A percentile compares a stretch with the other conserved stretches of the same genome.
These are phyloP conservation scores for Elaphurus davidianus DNA, from an alignment of 2,113 vertebrate species.

Conservation along the genomic window DNA sequence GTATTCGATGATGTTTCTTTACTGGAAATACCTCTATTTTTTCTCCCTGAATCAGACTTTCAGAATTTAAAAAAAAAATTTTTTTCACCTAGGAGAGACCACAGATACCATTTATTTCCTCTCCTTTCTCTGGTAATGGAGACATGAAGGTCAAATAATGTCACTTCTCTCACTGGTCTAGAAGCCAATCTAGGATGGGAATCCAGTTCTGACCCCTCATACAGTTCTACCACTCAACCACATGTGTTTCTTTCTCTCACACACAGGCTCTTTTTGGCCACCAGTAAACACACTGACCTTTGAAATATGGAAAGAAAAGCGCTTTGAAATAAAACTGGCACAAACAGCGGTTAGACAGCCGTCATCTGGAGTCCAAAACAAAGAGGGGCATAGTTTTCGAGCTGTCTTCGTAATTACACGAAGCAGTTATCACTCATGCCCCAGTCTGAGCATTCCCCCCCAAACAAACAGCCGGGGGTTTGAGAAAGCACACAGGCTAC, in stretches of 20 bases:
- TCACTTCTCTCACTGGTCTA: neutral
- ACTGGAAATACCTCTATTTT: constrained; percentile 26
- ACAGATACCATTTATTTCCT: neutral
- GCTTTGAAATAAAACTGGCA: constrained; percentile 85
- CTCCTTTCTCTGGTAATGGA: neutral
- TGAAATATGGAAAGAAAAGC: constrained; percentile 86
- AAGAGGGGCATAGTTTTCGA: constrained; percentile 81
- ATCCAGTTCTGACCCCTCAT: neutral
- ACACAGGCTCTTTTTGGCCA: constrained; percentile 77
- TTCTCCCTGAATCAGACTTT: constrained; percentile 28
- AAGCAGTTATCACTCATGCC: constrained; percentile 84
- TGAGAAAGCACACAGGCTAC: constrained; percentile 81
- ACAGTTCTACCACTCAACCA: neutral
- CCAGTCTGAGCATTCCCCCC: constrained; percentile 80
- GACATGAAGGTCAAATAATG: neutral
- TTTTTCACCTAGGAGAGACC: neutral
- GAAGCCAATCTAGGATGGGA: neutral
- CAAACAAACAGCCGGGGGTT: constrained; percentile 83
- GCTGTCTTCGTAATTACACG: constrained; percentile 83
- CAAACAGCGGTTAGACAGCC: constrained; percentile 77
- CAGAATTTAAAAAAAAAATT: neutral
- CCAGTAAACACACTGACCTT: constrained; percentile 82
- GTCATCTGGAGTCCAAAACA: constrained; percentile 82
- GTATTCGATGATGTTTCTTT: neutral
- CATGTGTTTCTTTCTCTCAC: constrained; percentile 54